Percentiles rank a stretch among this genome's conserved stretches.
Conservation (phyloP, 2,113 vertebrate genomes). For the Raphicerus campestris region DNA sequence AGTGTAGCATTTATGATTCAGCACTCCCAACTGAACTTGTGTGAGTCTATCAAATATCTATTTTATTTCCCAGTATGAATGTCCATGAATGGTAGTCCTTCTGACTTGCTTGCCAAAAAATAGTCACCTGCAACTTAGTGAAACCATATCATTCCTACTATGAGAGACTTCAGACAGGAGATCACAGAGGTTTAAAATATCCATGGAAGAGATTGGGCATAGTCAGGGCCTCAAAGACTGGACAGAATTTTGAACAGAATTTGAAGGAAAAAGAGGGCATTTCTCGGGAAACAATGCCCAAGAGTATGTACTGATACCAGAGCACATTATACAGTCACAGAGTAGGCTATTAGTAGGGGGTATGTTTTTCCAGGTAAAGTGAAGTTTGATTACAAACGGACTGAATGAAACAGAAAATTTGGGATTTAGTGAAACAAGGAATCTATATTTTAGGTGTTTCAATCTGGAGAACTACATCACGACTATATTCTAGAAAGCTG, state of each 20-base stretch:
- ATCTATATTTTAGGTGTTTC: background rate
- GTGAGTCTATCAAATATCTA: background rate
- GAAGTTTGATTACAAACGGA: background rate
- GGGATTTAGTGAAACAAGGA: background rate
- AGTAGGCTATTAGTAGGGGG: background rate
- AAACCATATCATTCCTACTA: accelerated
- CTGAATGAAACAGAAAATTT: background rate
- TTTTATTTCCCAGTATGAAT: background rate
- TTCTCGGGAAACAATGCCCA: background rate
- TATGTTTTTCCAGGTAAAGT: background rate
- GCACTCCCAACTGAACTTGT: background rate
- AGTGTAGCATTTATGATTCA: background rate
- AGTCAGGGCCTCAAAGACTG: background rate
- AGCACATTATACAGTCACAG: background rate
- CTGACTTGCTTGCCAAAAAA: background rate
- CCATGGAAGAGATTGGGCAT: background rate
- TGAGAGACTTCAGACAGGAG: background rate
- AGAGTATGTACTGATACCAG: background rate
- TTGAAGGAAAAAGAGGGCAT: background rate
- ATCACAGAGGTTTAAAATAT: background rate
- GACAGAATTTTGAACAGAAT: background rate
- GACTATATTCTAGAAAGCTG: background rate
- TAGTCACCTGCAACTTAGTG: background rate
- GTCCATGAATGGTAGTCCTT: background rate
- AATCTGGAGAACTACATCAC: background rate